Evolutionary conservation across 2,797 vertebrate species (phyloP), one percentile per base, ranked within the genome.

Genomic region (Acanthurus lineatus): DNA sequence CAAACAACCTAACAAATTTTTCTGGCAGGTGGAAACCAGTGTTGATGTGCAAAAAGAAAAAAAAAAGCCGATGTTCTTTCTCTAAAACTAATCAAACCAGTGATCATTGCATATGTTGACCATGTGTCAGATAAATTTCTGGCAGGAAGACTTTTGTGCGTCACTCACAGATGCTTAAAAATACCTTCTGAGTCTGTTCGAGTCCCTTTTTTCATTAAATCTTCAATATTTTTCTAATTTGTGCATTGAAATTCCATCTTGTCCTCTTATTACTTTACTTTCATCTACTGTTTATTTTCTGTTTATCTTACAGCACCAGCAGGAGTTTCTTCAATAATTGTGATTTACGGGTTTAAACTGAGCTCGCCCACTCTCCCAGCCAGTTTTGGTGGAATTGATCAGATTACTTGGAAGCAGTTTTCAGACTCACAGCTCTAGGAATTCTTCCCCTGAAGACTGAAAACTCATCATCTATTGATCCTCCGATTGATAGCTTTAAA

Each of bases 391-490:
- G 12, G 32, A 65, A 87, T 76, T 85, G 84, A 89, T 89, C 54
- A 17, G 60, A 83, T 63, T 77, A 86, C 69, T 64, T 52, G 28
- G 2, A 5, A 71, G 59, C 47, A 38, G 42, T 56, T 83, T 73
- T 81, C 71, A 68, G 42, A 65, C 42, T 62, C 40, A 72, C 47
- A 49, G 42, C 51, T 74, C 53, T 60, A 4, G 44, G 69, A 35
- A 52, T 48, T 16, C 51, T 69, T 51, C 44, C 67, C 62, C 71
- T 0, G 7, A 35, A 42, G 81, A 70, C 45, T 69, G 54, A 79
- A 77, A 73, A 10, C 85, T 80, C 70, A 68, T 89, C 38, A 80
- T 56, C 54, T 82, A 89, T 92, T 71, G 88, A 91, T 80, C 82
- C 15, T 32, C 53, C 47, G 56, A 20, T 81, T 76, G 40, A 82